Evolutionary conservation across 2,797 vertebrate genomes (phyloP), one percentile per base, ranked within the genome.

Genomic region (Poecile montanus): DNA sequence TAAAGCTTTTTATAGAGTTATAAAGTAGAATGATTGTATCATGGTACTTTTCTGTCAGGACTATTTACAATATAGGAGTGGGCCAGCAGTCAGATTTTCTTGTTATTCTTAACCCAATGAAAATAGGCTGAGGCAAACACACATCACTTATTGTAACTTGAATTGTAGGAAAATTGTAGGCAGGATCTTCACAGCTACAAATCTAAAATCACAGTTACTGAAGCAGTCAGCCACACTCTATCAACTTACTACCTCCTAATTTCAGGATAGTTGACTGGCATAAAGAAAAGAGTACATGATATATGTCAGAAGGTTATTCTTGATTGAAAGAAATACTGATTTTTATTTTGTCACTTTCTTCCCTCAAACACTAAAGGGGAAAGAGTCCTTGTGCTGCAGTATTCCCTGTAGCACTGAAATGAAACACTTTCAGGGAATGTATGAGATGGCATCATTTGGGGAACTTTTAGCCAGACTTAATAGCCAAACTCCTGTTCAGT

Each of bases 1-100:
- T 71, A 65, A 86, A 93, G 19, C 13, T 79, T 81, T 71, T 44
- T 42, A 27, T 32, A 53, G 51, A 51, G 25, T 72, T 83, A 45
- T 44, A 42, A 78, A 94, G 36, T 47, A 15, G 8, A 77, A 30
- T 86, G 45, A 93, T 29, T 86, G 26, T 63, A 51, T 89, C 36
- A 53, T 56, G 44, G 78, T 95, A 92, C 93, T 71, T 91, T 92
- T 50, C 86, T 94, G 67, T 92, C 58, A 85, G 47, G 90, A 53
- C 26, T 77, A 91, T 91, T 94, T 93, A 88, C 30, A 76, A 8
- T 88, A 25, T 57, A 34, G 22, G 13, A 86, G 23, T 36, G 36
- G 44, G 51, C 79, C 74, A 85, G 65, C 68, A 88, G 48, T 85
- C 77, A 96, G 77, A 85, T 58, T 86, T 93, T 4, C 63, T 80